Conservation (phyloP, 2,113 vertebrate species). For the Festucalex cinctus region DNA sequence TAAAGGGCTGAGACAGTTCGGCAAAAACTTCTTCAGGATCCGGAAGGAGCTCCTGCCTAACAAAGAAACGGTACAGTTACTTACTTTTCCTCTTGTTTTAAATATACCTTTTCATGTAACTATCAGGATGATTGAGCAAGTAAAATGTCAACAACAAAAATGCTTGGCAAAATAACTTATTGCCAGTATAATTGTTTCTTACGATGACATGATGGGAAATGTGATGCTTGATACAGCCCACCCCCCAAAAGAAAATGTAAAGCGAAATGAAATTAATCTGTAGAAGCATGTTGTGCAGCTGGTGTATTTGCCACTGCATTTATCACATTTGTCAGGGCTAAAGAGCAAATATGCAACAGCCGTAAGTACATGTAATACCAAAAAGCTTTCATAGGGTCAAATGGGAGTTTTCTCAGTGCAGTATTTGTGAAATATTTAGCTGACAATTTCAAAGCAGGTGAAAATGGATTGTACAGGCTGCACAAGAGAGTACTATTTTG, state of each 20-base stretch:
- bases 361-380: neutral
- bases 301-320: conserved; percentile 26
- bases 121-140: conserved; percentile 1
- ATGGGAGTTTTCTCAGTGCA: neutral
- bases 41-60: conserved; percentile 92
- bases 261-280: neutral
- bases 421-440: neutral
- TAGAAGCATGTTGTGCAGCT: conserved; percentile 45
- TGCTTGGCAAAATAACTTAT: neutral
- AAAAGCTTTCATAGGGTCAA: neutral
- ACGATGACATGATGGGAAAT: neutral
- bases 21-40: conserved; percentile 99
- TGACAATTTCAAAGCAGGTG: neutral
- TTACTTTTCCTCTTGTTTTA: conserved; percentile 13
- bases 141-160: conserved; percentile 27
- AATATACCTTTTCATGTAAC: neutral
- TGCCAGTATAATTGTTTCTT: conserved; percentile 15
- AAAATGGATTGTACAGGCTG: neutral
- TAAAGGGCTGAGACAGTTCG: conserved; percentile 95
- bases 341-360: conserved; percentile 12
- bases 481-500: neutral
- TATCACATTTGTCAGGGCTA: conserved; percentile 17
- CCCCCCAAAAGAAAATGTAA: neutral
- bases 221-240: neutral
- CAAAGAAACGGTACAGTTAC: conserved; percentile 85